Conservation (phyloP, 2,888 invertebrate species). For the Iselma pallidipennis region DNA sequence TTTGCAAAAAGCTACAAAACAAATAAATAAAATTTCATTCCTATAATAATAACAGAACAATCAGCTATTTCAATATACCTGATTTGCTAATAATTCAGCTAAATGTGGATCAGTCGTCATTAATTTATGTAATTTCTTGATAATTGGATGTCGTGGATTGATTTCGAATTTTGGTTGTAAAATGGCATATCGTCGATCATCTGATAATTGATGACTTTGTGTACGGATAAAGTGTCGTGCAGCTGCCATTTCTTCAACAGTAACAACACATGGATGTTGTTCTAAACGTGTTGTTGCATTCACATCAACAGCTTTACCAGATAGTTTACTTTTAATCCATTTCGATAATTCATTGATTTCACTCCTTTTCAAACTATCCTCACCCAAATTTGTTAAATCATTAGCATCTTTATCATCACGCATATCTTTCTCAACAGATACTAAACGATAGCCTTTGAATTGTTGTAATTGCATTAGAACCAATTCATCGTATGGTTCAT, state of each 20-base stretch:
- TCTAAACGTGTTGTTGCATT: slow-evolving; percentile 84
- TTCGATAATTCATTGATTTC: slow-evolving; percentile 79
- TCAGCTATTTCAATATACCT: slow-evolving; percentile 58
- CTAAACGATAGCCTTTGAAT: slow-evolving; percentile 75
- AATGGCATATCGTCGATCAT: slow-evolving; percentile 83
- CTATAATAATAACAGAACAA: background rate
- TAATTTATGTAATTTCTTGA: slow-evolving; percentile 82
- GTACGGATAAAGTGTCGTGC: slow-evolving; percentile 93
- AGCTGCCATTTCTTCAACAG: slow-evolving; percentile 96
- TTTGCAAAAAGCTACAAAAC: slow-evolving; percentile 79
- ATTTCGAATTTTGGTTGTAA: slow-evolving; percentile 92
- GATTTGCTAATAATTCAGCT: slow-evolving; percentile 82
- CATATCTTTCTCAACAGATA: slow-evolving; percentile 94
- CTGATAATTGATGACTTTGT: slow-evolving; percentile 78
- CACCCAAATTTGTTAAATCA: slow-evolving; percentile 65
- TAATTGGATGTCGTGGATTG: slow-evolving; percentile 90
- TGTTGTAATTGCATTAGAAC: slow-evolving; percentile 87
- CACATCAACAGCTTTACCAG: slow-evolving; percentile 80
- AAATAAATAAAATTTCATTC: background rate
- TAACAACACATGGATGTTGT: slow-evolving; percentile 91
- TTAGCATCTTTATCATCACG: slow-evolving; percentile 67
- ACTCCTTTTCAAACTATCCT: slow-evolving; percentile 70
- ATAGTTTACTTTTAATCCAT: slow-evolving; percentile 77
- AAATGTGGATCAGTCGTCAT: slow-evolving; percentile 75
- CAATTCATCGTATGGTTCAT: slow-evolving; percentile 96